A percentile compares a stretch with the other conserved stretches of the same genome.
phyloP scores from a whole-genome alignment of 2,797 vertebrate genomes.

The Odontamblyopus lacepedii region DNA sequence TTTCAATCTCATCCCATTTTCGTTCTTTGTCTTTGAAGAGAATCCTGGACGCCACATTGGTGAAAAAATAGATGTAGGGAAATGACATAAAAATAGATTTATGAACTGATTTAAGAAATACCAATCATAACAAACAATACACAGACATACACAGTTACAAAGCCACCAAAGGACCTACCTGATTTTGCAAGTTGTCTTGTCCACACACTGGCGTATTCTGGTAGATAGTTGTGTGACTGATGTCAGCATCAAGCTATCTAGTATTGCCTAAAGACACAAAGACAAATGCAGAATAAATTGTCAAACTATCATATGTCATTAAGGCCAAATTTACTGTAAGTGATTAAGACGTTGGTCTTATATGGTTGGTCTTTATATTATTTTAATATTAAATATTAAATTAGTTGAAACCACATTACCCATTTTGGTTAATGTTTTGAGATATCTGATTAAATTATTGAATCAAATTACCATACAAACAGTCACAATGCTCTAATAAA shows the following conservation, averaged over 20 bases:
- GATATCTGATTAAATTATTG: background rate
- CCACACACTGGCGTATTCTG: slow-evolving; percentile 92
- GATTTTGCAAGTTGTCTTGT: slow-evolving; percentile 94
- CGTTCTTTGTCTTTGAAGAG: slow-evolving; percentile 96
- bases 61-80: slow-evolving; percentile 47
- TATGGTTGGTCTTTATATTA: too few relatives aligned
- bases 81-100: slow-evolving; percentile 16
- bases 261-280: slow-evolving; percentile 78
- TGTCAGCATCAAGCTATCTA: slow-evolving; percentile 89
- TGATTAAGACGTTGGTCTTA: too few relatives aligned
- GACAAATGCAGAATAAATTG: background rate
- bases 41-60: slow-evolving; percentile 78
- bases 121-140: background rate
- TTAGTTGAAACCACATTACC: background rate
- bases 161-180: slow-evolving; percentile 72
- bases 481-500: slow-evolving; percentile 6
- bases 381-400: background rate
- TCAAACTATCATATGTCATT: too few relatives aligned
- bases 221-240: slow-evolving; percentile 93
- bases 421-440: background rate
- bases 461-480: background rate
- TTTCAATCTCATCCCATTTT: slow-evolving; percentile 96
- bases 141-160: too few relatives aligned
- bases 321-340: too few relatives aligned
- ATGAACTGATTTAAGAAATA: background rate